Evolutionary conservation across 2,113 vertebrate species (phyloP).

Genomic region (Noctilio leporinus): DNA sequence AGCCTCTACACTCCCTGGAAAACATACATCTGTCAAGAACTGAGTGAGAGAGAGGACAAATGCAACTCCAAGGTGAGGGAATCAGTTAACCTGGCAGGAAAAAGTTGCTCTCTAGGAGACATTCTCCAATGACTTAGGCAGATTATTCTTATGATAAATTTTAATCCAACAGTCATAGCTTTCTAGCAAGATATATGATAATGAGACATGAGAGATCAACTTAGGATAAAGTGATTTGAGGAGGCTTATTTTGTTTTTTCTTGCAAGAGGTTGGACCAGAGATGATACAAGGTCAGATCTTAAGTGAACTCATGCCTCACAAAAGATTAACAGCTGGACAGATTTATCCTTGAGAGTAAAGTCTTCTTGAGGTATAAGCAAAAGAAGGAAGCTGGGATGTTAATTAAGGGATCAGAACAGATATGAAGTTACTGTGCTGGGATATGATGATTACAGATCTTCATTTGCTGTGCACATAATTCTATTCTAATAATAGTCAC

Average conservation of each 20-base stretch:
- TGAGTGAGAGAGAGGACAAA: not conserved
- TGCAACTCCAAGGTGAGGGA: conserved; percentile 13
- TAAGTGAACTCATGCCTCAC: conserved; percentile 1
- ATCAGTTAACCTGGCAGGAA: not conserved
- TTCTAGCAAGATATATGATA: conserved; percentile 23
- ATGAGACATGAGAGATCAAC: not conserved
- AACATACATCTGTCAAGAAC: not conserved
- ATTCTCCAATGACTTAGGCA: not conserved
- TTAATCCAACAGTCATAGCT: conserved; percentile 23
- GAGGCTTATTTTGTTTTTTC: not conserved
- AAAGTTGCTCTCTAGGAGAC: not conserved
- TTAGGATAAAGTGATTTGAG: not conserved
- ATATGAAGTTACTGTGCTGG: not conserved
- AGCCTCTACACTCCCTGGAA: not conserved
- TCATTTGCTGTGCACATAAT: not conserved
- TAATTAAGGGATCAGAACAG: not conserved
- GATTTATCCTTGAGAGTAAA: not conserved
- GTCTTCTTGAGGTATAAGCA: not conserved
- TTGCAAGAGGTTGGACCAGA: not conserved
- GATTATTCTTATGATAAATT: conserved; percentile 42
- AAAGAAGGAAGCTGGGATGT: not conserved
- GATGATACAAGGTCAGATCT: not conserved
- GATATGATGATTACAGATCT: not conserved
- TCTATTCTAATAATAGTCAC: not conserved
- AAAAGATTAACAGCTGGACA: not conserved